Conservation (phyloP, 1,140 invertebrate species). For the Anadara kagoshimensis region DNA sequence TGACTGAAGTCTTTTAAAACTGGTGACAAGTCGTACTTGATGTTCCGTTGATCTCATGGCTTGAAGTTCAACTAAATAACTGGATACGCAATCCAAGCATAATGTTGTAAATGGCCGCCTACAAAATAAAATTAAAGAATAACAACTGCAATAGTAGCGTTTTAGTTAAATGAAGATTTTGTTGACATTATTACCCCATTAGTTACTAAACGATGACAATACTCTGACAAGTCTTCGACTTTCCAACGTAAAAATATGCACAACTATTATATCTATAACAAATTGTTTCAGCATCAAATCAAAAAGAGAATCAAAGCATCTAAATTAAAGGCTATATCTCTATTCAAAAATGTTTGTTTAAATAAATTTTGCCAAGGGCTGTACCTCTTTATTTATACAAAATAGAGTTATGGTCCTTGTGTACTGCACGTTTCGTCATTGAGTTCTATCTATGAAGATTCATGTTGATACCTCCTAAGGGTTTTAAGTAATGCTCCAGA, state of each 20-base stretch:
- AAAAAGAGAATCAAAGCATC: too few relatives aligned
- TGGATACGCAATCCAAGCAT: constrained; percentile 69
- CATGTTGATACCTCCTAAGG: not conserved
- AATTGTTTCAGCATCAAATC: too few relatives aligned
- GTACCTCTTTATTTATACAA: too few relatives aligned
- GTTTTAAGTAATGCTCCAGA: too few relatives aligned
- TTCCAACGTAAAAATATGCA: not conserved
- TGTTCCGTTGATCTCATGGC: constrained; percentile 63
- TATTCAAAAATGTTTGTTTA: too few relatives aligned
- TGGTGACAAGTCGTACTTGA: constrained; percentile 46
- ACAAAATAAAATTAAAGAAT: constrained; percentile 38
- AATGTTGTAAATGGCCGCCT: constrained; percentile 68
- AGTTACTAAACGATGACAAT: not conserved
- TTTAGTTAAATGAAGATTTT: not conserved
- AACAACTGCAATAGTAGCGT: not conserved
- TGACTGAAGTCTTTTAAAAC: constrained; percentile 65
- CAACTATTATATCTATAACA: not conserved
- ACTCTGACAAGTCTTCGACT: too few relatives aligned
- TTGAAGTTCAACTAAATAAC: constrained; percentile 73
- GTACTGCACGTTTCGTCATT: too few relatives aligned
- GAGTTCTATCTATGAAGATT: too few relatives aligned
- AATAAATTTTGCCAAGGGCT: too few relatives aligned
- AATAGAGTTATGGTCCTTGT: too few relatives aligned
- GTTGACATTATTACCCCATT: not conserved
- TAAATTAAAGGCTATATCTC: too few relatives aligned